These are phyloP conservation scores for Tipula vernalis DNA, from an alignment of 2,888 invertebrate genomes.

Conservation along the genomic window DNA sequence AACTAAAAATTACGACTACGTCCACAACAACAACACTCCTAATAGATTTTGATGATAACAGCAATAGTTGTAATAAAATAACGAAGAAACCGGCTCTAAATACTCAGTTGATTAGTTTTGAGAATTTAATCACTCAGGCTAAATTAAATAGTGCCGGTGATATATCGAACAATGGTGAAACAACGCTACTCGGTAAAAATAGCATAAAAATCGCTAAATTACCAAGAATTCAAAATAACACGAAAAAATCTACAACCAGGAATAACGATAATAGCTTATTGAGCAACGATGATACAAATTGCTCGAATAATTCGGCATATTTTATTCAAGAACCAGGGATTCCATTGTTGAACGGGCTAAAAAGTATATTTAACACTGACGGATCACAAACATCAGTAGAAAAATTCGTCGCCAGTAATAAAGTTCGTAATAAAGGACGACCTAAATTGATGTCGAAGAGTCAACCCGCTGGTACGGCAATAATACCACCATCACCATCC, in stretches of 20 bases:
- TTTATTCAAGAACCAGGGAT: background rate
- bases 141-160: background rate
- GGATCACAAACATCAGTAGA: background rate
- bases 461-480: background rate
- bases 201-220: background rate
- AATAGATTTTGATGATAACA: background rate
- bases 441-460: background rate
- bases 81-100: background rate
- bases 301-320: background rate
- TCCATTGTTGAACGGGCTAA: background rate
- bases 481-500: background rate
- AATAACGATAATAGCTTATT: background rate
- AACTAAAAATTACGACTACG: background rate
- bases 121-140: conserved; percentile 14
- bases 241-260: background rate
- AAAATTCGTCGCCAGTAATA: background rate
- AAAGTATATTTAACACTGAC: background rate
- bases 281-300: conserved; percentile 13
- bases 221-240: background rate
- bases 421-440: background rate
- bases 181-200: background rate
- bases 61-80: background rate
- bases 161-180: background rate
- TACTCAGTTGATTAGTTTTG: conserved; percentile 15
- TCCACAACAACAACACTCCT: background rate